A percentile compares a stretch with the other conserved stretches of the same genome.
Conservation (phyloP, 1,140 invertebrate genomes). For the Brachionus rubens region DNA sequence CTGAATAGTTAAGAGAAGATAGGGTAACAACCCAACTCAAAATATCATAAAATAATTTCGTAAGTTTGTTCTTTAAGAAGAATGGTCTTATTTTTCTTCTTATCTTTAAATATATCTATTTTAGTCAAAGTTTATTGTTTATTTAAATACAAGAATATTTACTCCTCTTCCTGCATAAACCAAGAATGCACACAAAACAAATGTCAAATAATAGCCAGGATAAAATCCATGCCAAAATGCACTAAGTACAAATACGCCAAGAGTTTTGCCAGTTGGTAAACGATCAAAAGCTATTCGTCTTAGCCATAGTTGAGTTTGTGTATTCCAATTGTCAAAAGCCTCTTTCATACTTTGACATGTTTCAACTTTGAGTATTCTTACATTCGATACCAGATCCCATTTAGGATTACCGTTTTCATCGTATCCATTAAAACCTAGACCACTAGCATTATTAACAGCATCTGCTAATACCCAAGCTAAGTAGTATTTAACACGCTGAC, state of each 20-base stretch:
- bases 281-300: conserved; percentile 80
- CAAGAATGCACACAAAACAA: conserved; percentile 79
- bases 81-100: conserved; percentile 71
- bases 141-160: conserved; percentile 43
- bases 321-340: conserved; percentile 84
- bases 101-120: conserved; percentile 59
- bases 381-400: conserved; percentile 88
- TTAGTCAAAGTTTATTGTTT: background rate
- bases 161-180: conserved; percentile 66
- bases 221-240: conserved; percentile 95
- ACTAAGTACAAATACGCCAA: conserved; percentile 78
- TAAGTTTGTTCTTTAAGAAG: conserved; percentile 67
- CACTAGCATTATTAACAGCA: conserved; percentile 86
- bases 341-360: conserved; percentile 77
- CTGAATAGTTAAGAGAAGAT: conserved; percentile 75
- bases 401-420: conserved; percentile 66
- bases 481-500: conserved; percentile 84
- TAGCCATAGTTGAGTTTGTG: conserved; percentile 76
- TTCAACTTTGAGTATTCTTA: conserved; percentile 83
- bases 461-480: conserved; percentile 86
- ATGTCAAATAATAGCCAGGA: conserved; percentile 93
- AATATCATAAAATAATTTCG: conserved; percentile 73
- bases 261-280: conserved; percentile 62
- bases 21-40: conserved; percentile 74
- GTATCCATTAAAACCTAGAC: conserved; percentile 83